Percentiles rank a stretch among this genome's conserved stretches.
Conservation (phyloP, 2,888 invertebrate genomes). For the Perithous albicinctus region DNA sequence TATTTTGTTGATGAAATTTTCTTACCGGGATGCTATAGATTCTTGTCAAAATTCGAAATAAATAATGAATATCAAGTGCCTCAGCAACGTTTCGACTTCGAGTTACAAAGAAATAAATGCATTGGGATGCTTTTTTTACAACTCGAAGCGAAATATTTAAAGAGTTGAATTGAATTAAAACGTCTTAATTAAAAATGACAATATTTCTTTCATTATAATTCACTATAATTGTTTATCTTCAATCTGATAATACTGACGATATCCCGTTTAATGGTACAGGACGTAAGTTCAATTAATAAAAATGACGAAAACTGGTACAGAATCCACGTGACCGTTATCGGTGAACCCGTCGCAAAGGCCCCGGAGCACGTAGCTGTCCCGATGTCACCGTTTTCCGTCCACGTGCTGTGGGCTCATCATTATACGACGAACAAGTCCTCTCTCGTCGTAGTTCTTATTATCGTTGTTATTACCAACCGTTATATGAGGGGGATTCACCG, state of each 20-base stretch:
- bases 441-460: constrained; percentile 69
- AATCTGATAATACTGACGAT: background rate
- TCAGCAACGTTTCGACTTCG: no score
- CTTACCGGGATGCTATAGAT: no score
- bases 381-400: constrained; percentile 63
- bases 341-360: constrained; percentile 59
- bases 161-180: no score
- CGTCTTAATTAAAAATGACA: no score
- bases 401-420: constrained; percentile 62
- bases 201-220: background rate
- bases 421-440: constrained; percentile 54
- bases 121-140: no score
- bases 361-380: constrained; percentile 66
- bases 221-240: background rate
- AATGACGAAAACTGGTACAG: constrained; percentile 17
- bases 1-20: no score
- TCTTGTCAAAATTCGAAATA: no score
- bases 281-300: background rate
- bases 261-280: background rate
- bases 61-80: no score
- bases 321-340: constrained; percentile 55
- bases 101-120: no score
- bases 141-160: no score
- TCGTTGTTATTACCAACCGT: constrained; percentile 72
- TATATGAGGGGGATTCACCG: constrained; percentile 65